These are phyloP conservation scores for Todiramphus saurophagus DNA, from an alignment of 2,113 vertebrate species.

Conservation along the genomic window DNA sequence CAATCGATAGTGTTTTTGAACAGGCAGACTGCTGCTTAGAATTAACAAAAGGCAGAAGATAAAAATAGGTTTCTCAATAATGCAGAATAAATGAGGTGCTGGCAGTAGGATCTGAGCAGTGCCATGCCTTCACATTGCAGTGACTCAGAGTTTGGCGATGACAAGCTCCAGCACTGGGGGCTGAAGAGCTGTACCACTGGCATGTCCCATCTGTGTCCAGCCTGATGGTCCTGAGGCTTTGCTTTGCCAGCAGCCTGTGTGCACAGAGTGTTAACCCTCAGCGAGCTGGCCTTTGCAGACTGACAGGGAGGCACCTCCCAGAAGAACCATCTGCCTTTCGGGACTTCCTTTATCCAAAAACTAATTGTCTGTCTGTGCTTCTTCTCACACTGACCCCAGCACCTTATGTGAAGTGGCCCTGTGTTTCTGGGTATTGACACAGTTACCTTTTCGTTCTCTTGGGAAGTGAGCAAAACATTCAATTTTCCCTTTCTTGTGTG, in stretches of 20 bases:
- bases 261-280: neutral
- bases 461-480: neutral
- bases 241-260: neutral
- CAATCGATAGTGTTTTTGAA: neutral
- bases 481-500: neutral
- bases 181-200: neutral
- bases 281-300: neutral
- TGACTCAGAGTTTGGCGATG: neutral
- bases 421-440: neutral
- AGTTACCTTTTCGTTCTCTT: neutral
- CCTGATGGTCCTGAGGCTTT: neutral
- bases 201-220: neutral
- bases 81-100: neutral
- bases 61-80: conserved; percentile 32
- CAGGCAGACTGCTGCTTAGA: neutral
- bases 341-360: neutral
- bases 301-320: neutral
- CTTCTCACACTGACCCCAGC: neutral
- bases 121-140: neutral
- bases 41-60: neutral
- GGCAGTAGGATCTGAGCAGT: neutral
- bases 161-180: neutral
- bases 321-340: neutral
- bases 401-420: neutral
- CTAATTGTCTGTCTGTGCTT: neutral